These are phyloP conservation scores for Limnephilus rhombicus DNA, from an alignment of 2,888 invertebrate genomes.

Conservation along the genomic window DNA sequence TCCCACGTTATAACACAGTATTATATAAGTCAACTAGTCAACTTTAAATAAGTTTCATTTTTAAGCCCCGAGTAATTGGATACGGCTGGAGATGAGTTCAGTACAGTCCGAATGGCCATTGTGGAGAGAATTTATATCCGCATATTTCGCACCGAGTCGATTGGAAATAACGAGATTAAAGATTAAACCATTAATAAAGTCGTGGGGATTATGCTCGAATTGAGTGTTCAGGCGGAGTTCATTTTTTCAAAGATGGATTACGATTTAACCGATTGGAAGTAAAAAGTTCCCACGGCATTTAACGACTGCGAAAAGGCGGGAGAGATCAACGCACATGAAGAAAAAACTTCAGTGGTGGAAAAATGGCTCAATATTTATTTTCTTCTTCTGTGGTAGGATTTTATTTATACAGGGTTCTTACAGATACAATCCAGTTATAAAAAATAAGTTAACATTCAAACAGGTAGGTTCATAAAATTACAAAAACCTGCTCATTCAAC, in stretches of 20 bases:
- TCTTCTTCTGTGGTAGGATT: too few species aligned
- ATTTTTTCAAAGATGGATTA: background rate
- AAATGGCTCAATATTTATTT: background rate
- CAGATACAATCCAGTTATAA: too few species aligned
- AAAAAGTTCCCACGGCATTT: background rate
- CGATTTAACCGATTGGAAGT: background rate
- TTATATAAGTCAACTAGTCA: background rate
- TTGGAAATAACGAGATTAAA: constrained; percentile 30
- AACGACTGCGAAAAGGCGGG: background rate
- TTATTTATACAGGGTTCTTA: too few species aligned
- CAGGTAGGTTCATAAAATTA: too few species aligned
- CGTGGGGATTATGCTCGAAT: background rate
- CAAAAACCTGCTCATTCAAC: too few species aligned
- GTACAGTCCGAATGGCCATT: background rate
- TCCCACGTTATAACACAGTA: background rate
- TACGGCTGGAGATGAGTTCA: background rate
- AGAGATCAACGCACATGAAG: background rate
- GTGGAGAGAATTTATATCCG: background rate
- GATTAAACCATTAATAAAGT: background rate
- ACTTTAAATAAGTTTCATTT: constrained; percentile 26
- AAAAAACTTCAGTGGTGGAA: background rate
- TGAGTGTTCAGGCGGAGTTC: background rate
- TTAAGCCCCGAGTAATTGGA: constrained; percentile 34
- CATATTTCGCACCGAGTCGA: constrained; percentile 20
- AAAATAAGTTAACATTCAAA: too few species aligned